phyloP scores from a whole-genome alignment of 1,140 invertebrate species.

The Panagrolaimus sp. region DNA sequence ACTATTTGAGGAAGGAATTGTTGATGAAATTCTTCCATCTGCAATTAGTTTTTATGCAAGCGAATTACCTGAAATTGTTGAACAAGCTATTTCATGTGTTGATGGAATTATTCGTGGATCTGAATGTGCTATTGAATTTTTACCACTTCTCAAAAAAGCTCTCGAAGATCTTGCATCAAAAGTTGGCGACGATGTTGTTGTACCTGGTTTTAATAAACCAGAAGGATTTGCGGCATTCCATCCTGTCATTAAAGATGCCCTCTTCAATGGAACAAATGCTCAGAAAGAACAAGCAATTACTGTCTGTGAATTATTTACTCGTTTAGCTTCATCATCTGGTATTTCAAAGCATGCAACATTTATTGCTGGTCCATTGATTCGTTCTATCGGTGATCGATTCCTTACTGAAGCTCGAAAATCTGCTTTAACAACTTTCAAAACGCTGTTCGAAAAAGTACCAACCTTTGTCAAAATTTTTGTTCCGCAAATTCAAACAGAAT shows the following conservation, averaged over 20 bases:
- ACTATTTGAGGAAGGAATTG: neutral
- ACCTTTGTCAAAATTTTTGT: neutral
- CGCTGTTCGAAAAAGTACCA: constrained; percentile 1
- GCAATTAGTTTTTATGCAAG: neutral
- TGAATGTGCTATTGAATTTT: neutral
- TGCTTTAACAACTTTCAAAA: neutral
- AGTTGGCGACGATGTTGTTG: neutral
- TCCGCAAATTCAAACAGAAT: neutral
- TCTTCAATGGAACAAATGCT: neutral
- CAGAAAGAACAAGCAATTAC: constrained; percentile 5
- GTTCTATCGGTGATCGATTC: neutral
- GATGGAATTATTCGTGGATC: neutral
- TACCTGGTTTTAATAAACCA: neutral
- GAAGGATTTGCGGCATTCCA: neutral
- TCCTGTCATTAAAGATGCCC: neutral
- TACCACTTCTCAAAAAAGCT: neutral
- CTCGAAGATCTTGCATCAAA: neutral
- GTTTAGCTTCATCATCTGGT: neutral
- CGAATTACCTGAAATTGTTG: neutral
- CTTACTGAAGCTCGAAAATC: constrained; percentile 2
- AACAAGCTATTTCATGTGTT: neutral
- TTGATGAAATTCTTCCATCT: neutral
- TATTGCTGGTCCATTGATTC: constrained; percentile 11
- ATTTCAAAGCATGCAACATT: neutral
- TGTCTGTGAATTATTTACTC: constrained; percentile 1